These are phyloP conservation scores for Trinectes maculatus DNA, from an alignment of 2,113 vertebrate species.

Conservation along the genomic window DNA sequence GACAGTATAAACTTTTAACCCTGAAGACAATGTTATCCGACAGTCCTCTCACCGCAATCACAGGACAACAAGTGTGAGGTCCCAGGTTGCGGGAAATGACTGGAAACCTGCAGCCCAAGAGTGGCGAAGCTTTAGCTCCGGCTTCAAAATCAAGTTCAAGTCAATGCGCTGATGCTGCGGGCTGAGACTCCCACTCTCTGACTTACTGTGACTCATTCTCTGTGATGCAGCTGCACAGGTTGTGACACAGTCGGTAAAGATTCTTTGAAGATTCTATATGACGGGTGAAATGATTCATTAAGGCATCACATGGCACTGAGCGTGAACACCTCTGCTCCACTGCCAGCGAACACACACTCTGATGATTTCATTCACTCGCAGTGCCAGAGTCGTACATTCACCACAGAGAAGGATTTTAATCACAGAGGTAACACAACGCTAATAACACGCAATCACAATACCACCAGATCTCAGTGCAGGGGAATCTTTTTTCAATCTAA, in stretches of 20 bases:
- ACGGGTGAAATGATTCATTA: slow-evolving; percentile 48
- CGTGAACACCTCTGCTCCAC: slow-evolving; percentile 4
- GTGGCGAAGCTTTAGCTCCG: background rate
- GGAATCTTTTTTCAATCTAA: background rate
- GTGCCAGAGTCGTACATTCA: slow-evolving; percentile 12
- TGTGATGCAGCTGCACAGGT: slow-evolving; percentile 39
- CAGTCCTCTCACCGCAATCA: slow-evolving; percentile 4
- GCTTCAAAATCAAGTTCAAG: background rate
- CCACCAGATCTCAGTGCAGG: slow-evolving; percentile 24
- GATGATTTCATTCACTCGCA: slow-evolving; percentile 26
- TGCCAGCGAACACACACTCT: slow-evolving; percentile 14
- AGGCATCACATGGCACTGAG: background rate
- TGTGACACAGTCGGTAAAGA: slow-evolving; percentile 30
- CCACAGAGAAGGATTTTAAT: slow-evolving; percentile 18
- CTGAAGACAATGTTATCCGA: no score
- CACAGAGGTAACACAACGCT: slow-evolving; percentile 1
- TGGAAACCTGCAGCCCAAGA: background rate
- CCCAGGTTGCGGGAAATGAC: background rate
- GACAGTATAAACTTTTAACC: background rate
- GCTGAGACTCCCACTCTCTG: background rate
- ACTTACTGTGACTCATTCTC: slow-evolving; percentile 39
- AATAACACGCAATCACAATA: slow-evolving; percentile 21
- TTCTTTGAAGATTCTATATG: slow-evolving; percentile 35
- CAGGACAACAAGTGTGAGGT: slow-evolving; percentile 2
- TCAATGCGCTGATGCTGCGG: slow-evolving; percentile 1